phyloP scores from a whole-genome alignment of 2,888 invertebrate genomes.

The Dasysyrphus tricinctus region DNA sequence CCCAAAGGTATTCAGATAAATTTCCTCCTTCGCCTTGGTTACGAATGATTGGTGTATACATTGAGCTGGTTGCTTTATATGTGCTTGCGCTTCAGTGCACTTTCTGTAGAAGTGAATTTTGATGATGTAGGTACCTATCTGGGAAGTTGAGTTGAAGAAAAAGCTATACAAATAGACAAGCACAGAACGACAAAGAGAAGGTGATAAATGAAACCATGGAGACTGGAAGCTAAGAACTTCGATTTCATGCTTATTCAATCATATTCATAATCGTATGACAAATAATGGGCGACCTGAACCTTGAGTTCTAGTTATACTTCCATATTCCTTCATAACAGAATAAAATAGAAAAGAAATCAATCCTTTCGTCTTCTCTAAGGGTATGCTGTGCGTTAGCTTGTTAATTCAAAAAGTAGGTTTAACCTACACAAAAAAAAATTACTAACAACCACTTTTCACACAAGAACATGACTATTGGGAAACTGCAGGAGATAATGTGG shows the following conservation, averaged over 20 bases:
- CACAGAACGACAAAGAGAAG: neutral
- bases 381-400: neutral
- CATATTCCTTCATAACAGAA: neutral
- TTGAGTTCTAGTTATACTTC: neutral
- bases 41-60: neutral
- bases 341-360: neutral
- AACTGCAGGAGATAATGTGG: neutral
- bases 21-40: neutral
- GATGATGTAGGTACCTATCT: neutral
- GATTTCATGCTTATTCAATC: slow-evolving; percentile 6
- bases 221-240: neutral
- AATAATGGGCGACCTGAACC: neutral
- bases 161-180: neutral
- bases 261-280: neutral
- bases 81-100: neutral
- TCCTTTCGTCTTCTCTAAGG: neutral
- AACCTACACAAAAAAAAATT: neutral
- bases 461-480: neutral
- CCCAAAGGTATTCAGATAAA: neutral
- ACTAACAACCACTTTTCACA: neutral
- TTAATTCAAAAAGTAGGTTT: neutral
- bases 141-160: neutral
- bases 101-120: neutral
- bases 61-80: neutral
- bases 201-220: neutral